Conservation (phyloP, 1,140 invertebrate genomes). For the Phymorhynchus buccinoides region DNA sequence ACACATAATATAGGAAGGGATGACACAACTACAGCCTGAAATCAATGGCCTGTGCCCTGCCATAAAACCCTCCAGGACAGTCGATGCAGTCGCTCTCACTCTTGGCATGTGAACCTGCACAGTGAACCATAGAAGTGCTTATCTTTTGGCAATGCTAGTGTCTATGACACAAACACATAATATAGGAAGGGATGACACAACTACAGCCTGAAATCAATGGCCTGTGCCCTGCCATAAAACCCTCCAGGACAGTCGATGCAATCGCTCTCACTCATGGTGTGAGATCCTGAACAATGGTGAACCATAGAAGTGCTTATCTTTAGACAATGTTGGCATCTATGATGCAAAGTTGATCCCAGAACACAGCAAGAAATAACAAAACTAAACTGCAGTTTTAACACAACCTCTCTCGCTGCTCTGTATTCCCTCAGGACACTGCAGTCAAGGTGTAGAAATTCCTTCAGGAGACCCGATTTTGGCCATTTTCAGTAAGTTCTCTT, state of each 20-base stretch:
- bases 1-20: background rate
- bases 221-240: slow-evolving; percentile 58
- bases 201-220: too few relatives aligned
- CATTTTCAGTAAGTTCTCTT: too few relatives aligned
- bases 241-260: slow-evolving; percentile 67
- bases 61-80: slow-evolving; percentile 67
- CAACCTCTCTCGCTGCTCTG: too few relatives aligned
- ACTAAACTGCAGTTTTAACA: too few relatives aligned
- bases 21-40: background rate
- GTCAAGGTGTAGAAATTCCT: too few relatives aligned
- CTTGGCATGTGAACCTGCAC: slow-evolving; percentile 63
- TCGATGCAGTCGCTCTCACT: slow-evolving; percentile 64
- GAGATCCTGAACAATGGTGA: slow-evolving; percentile 53
- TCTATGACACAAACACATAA: background rate
- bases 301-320: background rate
- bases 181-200: background rate
- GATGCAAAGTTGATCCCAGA: background rate
- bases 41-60: slow-evolving; percentile 57
- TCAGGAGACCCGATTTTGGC: too few relatives aligned
- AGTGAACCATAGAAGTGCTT: too few relatives aligned
- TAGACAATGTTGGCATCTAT: too few relatives aligned
- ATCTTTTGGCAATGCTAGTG: too few relatives aligned
- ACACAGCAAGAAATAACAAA: background rate
- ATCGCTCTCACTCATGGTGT: slow-evolving; percentile 66
- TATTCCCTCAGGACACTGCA: too few relatives aligned